Percentiles rank a stretch among this genome's conserved stretches.
Evolutionary conservation across 2,113 vertebrate genomes (phyloP).

Genomic region (Callithrix jacchus): DNA sequence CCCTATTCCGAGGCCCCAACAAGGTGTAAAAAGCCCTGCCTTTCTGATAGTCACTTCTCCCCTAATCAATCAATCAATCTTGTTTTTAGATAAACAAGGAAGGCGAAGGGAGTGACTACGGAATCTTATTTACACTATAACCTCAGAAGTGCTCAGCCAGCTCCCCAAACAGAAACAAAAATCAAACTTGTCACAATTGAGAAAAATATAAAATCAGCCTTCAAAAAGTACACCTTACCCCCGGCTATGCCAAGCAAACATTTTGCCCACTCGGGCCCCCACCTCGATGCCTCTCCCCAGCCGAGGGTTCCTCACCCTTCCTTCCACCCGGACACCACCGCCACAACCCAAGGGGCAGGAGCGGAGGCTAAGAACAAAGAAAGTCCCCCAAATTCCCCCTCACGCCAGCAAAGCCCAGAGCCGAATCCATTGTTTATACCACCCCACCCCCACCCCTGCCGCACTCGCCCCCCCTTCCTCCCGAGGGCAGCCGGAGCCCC

Average conservation of each 20-base stretch:
- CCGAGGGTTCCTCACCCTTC: slow-evolving; percentile 32
- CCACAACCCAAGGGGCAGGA: slow-evolving; percentile 30
- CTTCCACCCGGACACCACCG: slow-evolving; percentile 16
- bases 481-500: slow-evolving; percentile 56
- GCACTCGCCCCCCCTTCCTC: slow-evolving; percentile 74
- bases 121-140: slow-evolving; percentile 54
- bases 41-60: neutral
- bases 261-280: neutral
- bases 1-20: neutral
- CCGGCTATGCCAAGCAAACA: neutral
- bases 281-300: slow-evolving; percentile 19
- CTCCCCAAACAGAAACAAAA: slow-evolving; percentile 59
- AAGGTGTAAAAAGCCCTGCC: slow-evolving; percentile 37
- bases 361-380: slow-evolving; percentile 76
- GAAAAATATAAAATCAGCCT: slow-evolving; percentile 51
- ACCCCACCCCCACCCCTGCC: slow-evolving; percentile 76
- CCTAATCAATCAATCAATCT: slow-evolving; percentile 57
- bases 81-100: slow-evolving; percentile 72
- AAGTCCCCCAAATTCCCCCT: slow-evolving; percentile 50
- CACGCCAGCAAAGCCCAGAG: slow-evolving; percentile 37
- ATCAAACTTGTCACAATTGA: slow-evolving; percentile 52
- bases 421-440: slow-evolving; percentile 83
- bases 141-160: slow-evolving; percentile 22
- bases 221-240: slow-evolving; percentile 30
- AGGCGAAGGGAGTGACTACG: slow-evolving; percentile 19